Evolutionary conservation across 2,797 vertebrate genomes (phyloP), one percentile per base, ranked within the genome.

Genomic region (Amniataba percoides): DNA sequence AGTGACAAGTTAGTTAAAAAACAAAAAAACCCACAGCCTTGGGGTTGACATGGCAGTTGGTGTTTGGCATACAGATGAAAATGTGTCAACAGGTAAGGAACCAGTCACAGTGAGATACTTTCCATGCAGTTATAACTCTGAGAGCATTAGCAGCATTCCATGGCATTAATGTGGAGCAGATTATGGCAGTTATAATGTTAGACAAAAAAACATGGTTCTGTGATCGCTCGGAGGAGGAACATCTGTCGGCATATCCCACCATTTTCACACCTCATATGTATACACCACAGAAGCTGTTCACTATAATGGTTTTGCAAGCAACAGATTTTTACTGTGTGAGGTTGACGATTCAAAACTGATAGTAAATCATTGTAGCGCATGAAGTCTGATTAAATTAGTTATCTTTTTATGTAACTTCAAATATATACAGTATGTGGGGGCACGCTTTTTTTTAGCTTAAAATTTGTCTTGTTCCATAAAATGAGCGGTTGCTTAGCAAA

Each of bases 121-220:
- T 84, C 62, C 94, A 94, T 95, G 94, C 94, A 93, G 80, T 89
- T 84, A 65, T 78, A 84, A 71, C 52, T 89, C 66, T 18, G 85
- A 81, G 85, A 86, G 34, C 34, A 36, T 89, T 95, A 97, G 96
- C 96, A 97, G 96, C 96, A 98, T 98, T 98, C 97, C 96, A 97
- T 96, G 96, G 94, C 92, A 94, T 95, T 96, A 95, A 96, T 95
- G 96, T 96, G 95, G 96, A 96, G 96, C 96, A 96, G 94, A 94
- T 87, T 94, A 97, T 97, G 96, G 93, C 87, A 78, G 88, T 93
- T 92, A 95, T 94, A 94, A 87, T 95, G 94, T 88, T 78, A 81
- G 80, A 88, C 95, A 81, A 86, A 83, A 93, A 94, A 90, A 94
- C 91, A 95, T 94, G 93, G 94, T 91, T 94, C 64, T 95, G 84